A percentile compares a stretch with the other conserved stretches of the same genome.
phyloP scores from a whole-genome alignment of 1,140 invertebrate genomes.

The Trichonephila inaurata region DNA sequence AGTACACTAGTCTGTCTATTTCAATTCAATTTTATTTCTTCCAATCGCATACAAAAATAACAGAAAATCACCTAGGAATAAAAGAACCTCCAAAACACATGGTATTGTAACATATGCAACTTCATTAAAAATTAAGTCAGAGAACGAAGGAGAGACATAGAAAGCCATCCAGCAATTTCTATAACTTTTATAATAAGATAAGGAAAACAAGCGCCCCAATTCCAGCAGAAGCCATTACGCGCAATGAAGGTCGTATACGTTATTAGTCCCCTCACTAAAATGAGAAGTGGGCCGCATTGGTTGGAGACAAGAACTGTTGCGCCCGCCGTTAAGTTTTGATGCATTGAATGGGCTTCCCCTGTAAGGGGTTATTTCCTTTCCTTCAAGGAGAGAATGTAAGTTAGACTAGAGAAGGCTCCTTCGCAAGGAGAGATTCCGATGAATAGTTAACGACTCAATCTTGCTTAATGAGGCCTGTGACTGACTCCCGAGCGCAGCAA shows the following conservation, averaged over 20 bases:
- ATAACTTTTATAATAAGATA: conserved; percentile 34
- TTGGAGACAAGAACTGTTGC: conserved; percentile 68
- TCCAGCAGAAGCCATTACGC: conserved; percentile 33
- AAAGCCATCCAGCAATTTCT: background rate
- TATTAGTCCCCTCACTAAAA: conserved; percentile 52
- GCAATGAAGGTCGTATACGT: conserved; percentile 44
- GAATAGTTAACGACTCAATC: conserved; percentile 77
- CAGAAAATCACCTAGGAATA: too few species aligned
- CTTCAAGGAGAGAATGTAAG: conserved; percentile 20
- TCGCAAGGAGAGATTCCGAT: conserved; percentile 55
- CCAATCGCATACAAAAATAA: too few species aligned
- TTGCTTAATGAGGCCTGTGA: conserved; percentile 76
- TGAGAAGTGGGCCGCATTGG: conserved; percentile 45
- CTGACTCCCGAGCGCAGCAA: conserved; percentile 71
- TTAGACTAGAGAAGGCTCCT: conserved; percentile 52
- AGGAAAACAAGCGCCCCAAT: background rate
- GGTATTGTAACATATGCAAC: too few species aligned
- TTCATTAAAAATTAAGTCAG: too few species aligned
- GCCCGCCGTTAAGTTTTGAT: conserved; percentile 74
- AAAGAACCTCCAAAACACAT: too few species aligned
- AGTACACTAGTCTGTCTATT: too few species aligned
- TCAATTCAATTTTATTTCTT: too few species aligned
- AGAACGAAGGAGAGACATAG: background rate
- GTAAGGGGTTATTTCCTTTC: conserved; percentile 70
- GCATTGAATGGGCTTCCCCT: conserved; percentile 60